Conservation (phyloP, 2,888 invertebrate genomes). For the Drosophila anomalata region DNA sequence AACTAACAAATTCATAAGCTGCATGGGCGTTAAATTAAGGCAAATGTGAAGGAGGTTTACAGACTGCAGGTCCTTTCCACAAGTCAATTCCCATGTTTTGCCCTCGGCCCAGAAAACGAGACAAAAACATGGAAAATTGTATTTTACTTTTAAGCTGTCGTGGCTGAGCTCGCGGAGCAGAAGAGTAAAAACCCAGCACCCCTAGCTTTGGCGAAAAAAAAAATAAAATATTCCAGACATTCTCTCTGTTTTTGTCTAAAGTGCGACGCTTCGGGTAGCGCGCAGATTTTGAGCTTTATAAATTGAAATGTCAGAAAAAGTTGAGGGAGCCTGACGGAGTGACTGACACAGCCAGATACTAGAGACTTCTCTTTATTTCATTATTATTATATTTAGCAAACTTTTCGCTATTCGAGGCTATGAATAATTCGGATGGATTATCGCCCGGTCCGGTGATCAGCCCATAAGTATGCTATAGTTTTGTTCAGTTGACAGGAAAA, state of each 20-base stretch:
- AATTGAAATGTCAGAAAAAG: conserved; percentile 79
- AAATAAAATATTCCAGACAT: conserved; percentile 22
- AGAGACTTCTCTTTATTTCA: conserved; percentile 59
- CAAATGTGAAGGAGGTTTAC: not conserved
- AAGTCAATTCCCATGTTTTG: conserved; percentile 66
- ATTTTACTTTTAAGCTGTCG: conserved; percentile 63
- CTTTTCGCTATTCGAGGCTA: conserved; percentile 26
- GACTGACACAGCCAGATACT: conserved; percentile 44
- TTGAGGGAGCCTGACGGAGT: conserved; percentile 52
- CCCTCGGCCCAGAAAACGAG: conserved; percentile 50
- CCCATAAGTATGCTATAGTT: conserved; percentile 49
- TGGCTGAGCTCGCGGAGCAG: conserved; percentile 26
- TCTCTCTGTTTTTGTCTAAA: conserved; percentile 59
- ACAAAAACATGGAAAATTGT: conserved; percentile 63
- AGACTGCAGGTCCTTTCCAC: not conserved
- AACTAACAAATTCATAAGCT: not conserved
- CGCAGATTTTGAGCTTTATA: conserved; percentile 77
- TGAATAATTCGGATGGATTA: conserved; percentile 40
- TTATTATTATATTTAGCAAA: conserved; percentile 28
- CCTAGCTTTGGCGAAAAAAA: conserved; percentile 14
- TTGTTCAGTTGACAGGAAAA: conserved; percentile 41
- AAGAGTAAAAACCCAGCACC: not conserved
- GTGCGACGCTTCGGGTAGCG: conserved; percentile 68
- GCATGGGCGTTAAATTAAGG: not conserved
- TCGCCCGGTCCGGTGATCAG: conserved; percentile 14